These are phyloP conservation scores for Leptopilina clavipes DNA, from an alignment of 1,140 invertebrate genomes.

Conservation along the genomic window DNA sequence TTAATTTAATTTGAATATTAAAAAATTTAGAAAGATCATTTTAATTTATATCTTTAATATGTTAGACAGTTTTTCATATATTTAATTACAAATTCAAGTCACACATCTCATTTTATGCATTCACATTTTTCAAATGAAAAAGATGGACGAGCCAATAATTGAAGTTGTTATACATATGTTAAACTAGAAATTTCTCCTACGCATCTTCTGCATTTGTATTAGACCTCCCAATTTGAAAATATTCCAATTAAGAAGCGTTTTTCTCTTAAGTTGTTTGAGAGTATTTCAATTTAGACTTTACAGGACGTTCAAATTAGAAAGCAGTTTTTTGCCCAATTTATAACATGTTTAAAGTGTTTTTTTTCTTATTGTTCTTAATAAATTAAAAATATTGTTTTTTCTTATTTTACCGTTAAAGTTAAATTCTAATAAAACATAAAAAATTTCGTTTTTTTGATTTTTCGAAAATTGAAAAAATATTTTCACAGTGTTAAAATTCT, in stretches of 20 bases:
- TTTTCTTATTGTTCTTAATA: neutral
- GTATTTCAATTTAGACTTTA: slow-evolving; percentile 1
- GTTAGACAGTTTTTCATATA: neutral
- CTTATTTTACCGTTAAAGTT: too few species aligned
- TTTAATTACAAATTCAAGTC: slow-evolving; percentile 14
- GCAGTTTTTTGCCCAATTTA: neutral
- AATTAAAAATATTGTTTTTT: neutral
- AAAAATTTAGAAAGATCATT: too few species aligned
- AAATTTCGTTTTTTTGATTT: too few species aligned
- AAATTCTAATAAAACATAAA: too few species aligned
- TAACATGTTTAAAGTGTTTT: neutral
- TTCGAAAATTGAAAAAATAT: too few species aligned
- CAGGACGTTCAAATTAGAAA: slow-evolving; percentile 1
- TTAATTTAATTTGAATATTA: neutral
- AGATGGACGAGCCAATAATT: slow-evolving; percentile 17
- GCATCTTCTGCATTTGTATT: neutral
- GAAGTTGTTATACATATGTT: slow-evolving; percentile 4
- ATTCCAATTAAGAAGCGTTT: slow-evolving; percentile 16
- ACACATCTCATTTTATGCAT: neutral
- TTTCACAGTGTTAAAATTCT: too few species aligned
- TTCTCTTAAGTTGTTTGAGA: neutral
- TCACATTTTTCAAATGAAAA: slow-evolving; percentile 3
- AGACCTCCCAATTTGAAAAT: slow-evolving; percentile 11
- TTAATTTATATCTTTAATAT: too few species aligned
- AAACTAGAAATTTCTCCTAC: slow-evolving; percentile 13